phyloP scores from a whole-genome alignment of 1,140 invertebrate species.

The Ostrea denselamellosa region DNA sequence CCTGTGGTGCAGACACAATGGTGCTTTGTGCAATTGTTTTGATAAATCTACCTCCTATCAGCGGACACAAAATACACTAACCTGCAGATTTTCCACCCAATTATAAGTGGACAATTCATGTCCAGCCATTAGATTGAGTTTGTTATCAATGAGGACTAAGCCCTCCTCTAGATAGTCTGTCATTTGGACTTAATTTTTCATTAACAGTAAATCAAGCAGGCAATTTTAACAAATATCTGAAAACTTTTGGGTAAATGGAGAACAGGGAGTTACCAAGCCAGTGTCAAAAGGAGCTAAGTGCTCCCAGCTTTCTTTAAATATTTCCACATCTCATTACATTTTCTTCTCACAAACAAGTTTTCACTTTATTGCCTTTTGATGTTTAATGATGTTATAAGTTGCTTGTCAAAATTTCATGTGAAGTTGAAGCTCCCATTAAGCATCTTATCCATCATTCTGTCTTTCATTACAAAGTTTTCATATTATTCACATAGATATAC shows the following conservation, averaged over 20 bases:
- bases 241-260: slow-evolving; percentile 11
- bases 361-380: slow-evolving; percentile 16
- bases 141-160: slow-evolving; percentile 29
- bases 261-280: neutral
- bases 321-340: slow-evolving; percentile 36
- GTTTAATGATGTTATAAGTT: slow-evolving; percentile 32
- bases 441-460: slow-evolving; percentile 9
- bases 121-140: neutral
- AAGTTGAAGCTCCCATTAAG: neutral
- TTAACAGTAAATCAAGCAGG: slow-evolving; percentile 35
- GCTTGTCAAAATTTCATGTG: slow-evolving; percentile 19
- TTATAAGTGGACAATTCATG: slow-evolving; percentile 5
- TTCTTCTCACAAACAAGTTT: slow-evolving; percentile 29
- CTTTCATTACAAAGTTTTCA: neutral
- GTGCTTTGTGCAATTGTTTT: slow-evolving; percentile 15
- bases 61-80: slow-evolving; percentile 28
- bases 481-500: neutral
- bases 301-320: slow-evolving; percentile 28
- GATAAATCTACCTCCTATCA: slow-evolving; percentile 37
- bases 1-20: slow-evolving; percentile 20
- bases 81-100: slow-evolving; percentile 33
- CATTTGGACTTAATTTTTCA: slow-evolving; percentile 30
- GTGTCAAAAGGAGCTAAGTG: slow-evolving; percentile 35
- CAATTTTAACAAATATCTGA: slow-evolving; percentile 38
- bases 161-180: slow-evolving; percentile 7